Percentiles rank a stretch among this genome's conserved stretches.
phyloP scores from a whole-genome alignment of 2,797 vertebrate species.

The Erethizon dorsatum region DNA sequence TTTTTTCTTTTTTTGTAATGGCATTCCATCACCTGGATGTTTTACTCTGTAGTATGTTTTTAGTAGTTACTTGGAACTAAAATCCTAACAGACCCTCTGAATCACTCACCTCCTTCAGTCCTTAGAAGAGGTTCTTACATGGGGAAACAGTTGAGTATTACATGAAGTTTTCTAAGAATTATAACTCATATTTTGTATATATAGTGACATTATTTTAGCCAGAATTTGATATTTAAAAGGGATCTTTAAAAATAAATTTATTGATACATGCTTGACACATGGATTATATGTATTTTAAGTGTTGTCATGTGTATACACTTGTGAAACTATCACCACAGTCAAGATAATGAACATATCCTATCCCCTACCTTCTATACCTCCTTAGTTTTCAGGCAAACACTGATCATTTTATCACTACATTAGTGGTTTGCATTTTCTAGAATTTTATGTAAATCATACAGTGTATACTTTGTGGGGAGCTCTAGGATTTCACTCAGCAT shows the following conservation, averaged over 20 bases:
- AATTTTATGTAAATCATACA: slow-evolving; percentile 54
- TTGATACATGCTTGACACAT: neutral
- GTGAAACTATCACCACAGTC: slow-evolving; percentile 15
- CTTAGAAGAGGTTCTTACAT: neutral
- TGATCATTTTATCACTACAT: slow-evolving; percentile 37
- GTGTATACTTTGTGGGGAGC: neutral
- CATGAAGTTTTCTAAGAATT: neutral
- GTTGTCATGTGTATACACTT: neutral
- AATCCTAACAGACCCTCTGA: neutral
- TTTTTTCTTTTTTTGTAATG: neutral
- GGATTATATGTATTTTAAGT: neutral
- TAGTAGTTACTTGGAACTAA: slow-evolving; percentile 4
- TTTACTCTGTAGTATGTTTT: neutral
- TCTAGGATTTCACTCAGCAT: slow-evolving; percentile 12
- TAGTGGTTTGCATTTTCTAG: slow-evolving; percentile 25
- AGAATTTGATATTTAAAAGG: slow-evolving; percentile 47
- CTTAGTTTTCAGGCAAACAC: neutral
- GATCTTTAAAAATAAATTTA: slow-evolving; percentile 25
- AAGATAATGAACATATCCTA: neutral
- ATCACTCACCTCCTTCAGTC: neutral
- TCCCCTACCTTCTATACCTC: neutral
- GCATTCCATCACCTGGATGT: neutral
- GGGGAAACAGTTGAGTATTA: neutral
- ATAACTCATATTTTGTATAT: neutral
- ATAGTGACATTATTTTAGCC: slow-evolving; percentile 1